Base-by-base conservation (phyloP, 2,888 invertebrate genomes). In the Aphidius colemani region DNA sequence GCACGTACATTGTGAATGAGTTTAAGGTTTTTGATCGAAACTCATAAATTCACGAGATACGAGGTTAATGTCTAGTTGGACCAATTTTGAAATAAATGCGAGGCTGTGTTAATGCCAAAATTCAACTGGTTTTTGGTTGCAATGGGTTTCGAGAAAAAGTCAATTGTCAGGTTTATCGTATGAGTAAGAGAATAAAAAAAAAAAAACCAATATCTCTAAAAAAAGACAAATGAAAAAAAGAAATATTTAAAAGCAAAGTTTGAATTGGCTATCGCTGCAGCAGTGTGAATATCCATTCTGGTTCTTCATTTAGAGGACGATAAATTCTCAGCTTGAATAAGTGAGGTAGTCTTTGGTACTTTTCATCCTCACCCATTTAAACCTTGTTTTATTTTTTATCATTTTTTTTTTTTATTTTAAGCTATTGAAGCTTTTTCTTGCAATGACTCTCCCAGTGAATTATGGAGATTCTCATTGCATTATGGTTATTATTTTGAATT, bases 291-390 rank as follows among this genome's bases (percentile, higher is more conserved):
- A 9, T 46, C 6, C 49, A 69, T 69, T 67, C 69, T 68, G 43
- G 53, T 40, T 66, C 61, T 66, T 68, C 67, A 65, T 64, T 68
- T 70, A 59, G 64, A 72, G 67, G 66, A 45, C 71, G 67, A 72
- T 72, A 72, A 72, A 72, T 72, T 66, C 58, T 53, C 59, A 67
- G 69, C 71, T 72, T 71, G 69, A 72, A 71, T 72, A 72, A 71
- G 65, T 69, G 70, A 67, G 66, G 66, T 68, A 67, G 63, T 49
- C 13, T 41, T 46, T 40, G 9, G 11, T 43, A 11, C 53, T 55
- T 55, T 56, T 61, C 50, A 9, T 55, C 10, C 10, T 56, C 46
- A n/a, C 30, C 30, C 30, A 30, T 30, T 30, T 30, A 5, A 30
- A 30, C 30, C 30, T 30, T 53, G 40, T 40, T 53, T 3, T 4